These are phyloP conservation scores for Amblyraja radiata DNA, from an alignment of 2,797 vertebrate species.

Conservation along the genomic window DNA sequence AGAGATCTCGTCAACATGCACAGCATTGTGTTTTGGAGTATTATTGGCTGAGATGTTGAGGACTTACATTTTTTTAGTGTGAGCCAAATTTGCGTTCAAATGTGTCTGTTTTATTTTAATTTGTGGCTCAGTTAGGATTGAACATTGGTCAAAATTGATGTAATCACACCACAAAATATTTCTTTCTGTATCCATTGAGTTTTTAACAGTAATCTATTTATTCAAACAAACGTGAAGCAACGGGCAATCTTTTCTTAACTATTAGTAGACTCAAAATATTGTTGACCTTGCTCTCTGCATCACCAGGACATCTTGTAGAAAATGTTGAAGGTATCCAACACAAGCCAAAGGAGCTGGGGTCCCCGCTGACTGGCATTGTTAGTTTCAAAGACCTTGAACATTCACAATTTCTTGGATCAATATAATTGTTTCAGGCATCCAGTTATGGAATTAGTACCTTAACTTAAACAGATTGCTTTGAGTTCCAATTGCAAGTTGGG, in stretches of 20 bases:
- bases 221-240: background rate
- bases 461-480: background rate
- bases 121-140: background rate
- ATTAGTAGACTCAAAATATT: background rate
- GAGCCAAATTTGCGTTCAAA: conserved; percentile 20
- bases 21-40: conserved; percentile 31
- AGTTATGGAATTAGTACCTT: background rate
- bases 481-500: background rate
- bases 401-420: background rate
- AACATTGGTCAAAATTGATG: conserved; percentile 15
- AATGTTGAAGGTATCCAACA: background rate
- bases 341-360: background rate
- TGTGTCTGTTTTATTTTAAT: background rate
- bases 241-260: background rate
- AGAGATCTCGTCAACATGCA: background rate
- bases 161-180: background rate
- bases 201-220: background rate
- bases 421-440: background rate
- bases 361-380: background rate
- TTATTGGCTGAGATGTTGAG: conserved; percentile 20
- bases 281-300: background rate
- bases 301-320: background rate
- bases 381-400: background rate
- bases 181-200: background rate
- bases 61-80: conserved; percentile 5